phyloP scores from a whole-genome alignment of 2,113 vertebrate genomes.

The Azemiops feae region DNA sequence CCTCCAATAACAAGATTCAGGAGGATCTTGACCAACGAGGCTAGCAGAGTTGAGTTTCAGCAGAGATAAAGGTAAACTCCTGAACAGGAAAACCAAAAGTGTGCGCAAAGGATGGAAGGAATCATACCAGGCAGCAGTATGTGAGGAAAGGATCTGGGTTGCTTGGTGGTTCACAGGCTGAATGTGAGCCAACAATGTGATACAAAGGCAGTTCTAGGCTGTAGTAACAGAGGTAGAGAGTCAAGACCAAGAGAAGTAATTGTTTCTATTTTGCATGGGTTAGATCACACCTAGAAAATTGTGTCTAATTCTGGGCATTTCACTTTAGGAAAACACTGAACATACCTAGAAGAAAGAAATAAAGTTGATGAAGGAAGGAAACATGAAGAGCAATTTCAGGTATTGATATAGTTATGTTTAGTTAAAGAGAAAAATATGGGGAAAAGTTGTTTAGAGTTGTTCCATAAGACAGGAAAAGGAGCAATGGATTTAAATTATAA shows the following conservation, averaged over 20 bases:
- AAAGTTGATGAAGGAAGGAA: not conserved
- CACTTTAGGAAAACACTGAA: not conserved
- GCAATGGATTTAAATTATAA: not conserved
- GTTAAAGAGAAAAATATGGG: not conserved
- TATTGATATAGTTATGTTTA: not conserved
- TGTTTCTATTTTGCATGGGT: not conserved
- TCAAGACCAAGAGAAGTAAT: not conserved
- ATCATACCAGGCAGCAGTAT: not conserved
- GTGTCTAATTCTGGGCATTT: not conserved
- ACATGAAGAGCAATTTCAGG: not conserved
- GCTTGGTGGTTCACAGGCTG: not conserved
- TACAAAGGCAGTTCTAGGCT: not conserved
- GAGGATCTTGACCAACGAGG: not conserved
- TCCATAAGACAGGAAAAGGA: not conserved
- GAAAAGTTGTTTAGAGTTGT: not conserved
- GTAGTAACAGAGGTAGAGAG: not conserved
- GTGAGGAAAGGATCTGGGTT: not conserved
- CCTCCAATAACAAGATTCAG: not conserved
- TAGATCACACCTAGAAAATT: not conserved
- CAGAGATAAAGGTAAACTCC: not conserved
- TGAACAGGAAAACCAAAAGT: not conserved
- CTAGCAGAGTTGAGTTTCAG: not conserved
- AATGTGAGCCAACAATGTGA: not conserved
- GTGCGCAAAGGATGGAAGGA: not conserved
- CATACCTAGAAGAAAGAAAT: not conserved